phyloP scores from a whole-genome alignment of 2,113 vertebrate genomes.

The Arizona elegans region DNA sequence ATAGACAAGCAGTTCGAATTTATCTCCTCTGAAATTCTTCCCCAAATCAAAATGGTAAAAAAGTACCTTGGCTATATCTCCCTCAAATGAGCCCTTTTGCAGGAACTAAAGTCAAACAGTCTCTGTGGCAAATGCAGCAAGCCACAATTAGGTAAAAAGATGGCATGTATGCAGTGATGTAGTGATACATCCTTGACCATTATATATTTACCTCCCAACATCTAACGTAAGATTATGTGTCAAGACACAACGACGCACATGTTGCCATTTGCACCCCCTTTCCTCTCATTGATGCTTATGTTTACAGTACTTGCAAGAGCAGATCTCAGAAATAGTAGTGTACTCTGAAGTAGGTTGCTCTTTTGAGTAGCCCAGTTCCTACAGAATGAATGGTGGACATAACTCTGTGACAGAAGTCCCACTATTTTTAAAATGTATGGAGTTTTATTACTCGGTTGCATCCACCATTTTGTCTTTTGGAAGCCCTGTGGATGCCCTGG shows the following conservation, averaged over 20 bases:
- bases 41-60: conserved; percentile 4
- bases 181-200: background rate
- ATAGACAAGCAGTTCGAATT: background rate
- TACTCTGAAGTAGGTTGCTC: background rate
- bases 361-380: background rate
- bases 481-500: background rate
- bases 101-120: background rate
- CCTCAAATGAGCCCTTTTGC: background rate
- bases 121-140: background rate
- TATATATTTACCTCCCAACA: background rate
- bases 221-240: background rate
- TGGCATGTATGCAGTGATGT: background rate
- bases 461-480: background rate
- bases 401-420: background rate
- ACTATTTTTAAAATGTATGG: background rate
- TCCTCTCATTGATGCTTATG: background rate
- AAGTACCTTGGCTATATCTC: background rate
- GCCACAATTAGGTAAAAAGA: background rate
- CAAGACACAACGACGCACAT: background rate
- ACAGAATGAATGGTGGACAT: background rate
- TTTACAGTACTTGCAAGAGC: background rate
- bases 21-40: background rate
- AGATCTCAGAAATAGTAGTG: background rate
- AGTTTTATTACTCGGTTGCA: background rate
- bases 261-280: background rate